Evolutionary conservation across 1,140 invertebrate genomes (phyloP).

Genomic region (Apolygus lucorum): DNA sequence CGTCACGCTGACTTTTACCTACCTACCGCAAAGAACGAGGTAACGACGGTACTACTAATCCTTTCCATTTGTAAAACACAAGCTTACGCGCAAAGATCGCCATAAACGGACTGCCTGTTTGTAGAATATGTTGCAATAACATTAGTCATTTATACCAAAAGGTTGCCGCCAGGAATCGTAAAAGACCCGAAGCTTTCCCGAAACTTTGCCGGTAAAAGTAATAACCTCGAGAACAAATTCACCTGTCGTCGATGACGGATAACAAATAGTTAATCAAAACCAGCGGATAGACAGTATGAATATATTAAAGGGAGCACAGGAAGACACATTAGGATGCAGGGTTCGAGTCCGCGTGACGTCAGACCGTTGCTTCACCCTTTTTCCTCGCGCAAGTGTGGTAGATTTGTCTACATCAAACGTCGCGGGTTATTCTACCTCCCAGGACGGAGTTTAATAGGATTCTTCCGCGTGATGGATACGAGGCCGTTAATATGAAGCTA

Average conservation of each 20-base stretch:
- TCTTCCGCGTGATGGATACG: background rate
- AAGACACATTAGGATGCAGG: conserved; percentile 13
- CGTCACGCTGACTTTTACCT: no score
- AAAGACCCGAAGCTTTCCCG: background rate
- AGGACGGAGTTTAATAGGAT: conserved; percentile 12
- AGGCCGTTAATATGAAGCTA: conserved; percentile 12
- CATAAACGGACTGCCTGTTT: no score
- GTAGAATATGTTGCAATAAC: background rate
- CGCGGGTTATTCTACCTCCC: conserved; percentile 1
- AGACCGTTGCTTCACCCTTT: conserved; percentile 5
- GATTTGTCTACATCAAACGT: conserved; percentile 14
- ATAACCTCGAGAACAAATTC: conserved; percentile 12
- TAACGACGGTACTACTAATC: no score
- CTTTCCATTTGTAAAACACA: no score
- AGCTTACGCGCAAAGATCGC: no score
- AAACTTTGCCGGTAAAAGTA: background rate
- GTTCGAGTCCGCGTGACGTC: conserved; percentile 3
- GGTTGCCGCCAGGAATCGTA: background rate
- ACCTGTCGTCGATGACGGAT: conserved; percentile 6
- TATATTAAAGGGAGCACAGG: conserved; percentile 12
- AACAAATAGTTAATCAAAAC: conserved; percentile 10
- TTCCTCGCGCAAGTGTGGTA: background rate
- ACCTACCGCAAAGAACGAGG: no score
- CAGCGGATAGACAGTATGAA: background rate
- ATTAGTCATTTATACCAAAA: background rate